A percentile compares a stretch with the other conserved stretches of the same genome.
Evolutionary conservation across 2,797 vertebrate genomes (phyloP).

Genomic region (Cryptoblepharus egeriae): DNA sequence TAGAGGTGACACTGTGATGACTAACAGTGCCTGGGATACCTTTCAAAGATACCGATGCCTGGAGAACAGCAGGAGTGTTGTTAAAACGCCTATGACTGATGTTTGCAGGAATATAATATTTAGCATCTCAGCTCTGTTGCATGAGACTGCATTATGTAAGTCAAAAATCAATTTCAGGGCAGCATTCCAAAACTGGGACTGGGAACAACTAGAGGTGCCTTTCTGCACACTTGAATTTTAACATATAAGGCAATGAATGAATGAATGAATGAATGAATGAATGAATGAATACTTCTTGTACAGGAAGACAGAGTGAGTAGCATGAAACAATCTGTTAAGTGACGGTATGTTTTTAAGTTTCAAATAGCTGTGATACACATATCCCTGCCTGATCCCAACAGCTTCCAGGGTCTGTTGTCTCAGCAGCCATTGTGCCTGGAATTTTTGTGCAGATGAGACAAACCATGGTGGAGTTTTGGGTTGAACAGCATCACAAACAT

Average conservation of each 20-base stretch:
- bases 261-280: too few species aligned
- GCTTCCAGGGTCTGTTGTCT: too few species aligned
- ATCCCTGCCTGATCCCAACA: background rate
- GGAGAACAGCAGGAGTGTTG: slow-evolving; percentile 92
- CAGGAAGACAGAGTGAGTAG: background rate
- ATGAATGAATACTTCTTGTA: background rate
- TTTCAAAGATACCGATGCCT: slow-evolving; percentile 95
- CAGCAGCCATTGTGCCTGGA: too few species aligned
- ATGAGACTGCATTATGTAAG: slow-evolving; percentile 89
- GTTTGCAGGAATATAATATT: slow-evolving; percentile 94
- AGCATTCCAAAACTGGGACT: background rate
- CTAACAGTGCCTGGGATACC: slow-evolving; percentile 88
- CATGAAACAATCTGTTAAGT: background rate
- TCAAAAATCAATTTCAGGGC: background rate
- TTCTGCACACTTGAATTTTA: too few species aligned
- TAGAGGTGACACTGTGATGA: slow-evolving; percentile 83
- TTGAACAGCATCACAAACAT: too few species aligned
- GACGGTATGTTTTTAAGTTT: background rate
- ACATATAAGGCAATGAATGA: background rate
- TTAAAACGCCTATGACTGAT: slow-evolving; percentile 92
- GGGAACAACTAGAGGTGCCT: background rate
- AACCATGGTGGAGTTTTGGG: too few species aligned
- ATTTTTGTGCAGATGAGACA: too few species aligned
- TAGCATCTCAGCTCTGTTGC: slow-evolving; percentile 93
- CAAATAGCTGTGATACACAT: background rate